Conservation (phyloP, 53 echinoderm and acorn worm genomes). For the Glandiceps talaboti region DNA sequence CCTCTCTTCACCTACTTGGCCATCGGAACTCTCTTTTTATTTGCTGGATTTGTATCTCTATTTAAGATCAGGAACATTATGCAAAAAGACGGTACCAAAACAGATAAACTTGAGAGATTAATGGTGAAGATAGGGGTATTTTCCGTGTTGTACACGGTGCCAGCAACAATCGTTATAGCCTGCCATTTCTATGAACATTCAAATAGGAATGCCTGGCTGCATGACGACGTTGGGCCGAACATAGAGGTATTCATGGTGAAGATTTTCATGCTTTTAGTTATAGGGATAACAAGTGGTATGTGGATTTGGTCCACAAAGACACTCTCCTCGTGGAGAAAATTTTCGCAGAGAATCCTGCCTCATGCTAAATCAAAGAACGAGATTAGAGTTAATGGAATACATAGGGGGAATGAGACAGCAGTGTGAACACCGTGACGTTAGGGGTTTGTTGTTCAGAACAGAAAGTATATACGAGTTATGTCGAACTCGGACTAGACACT, state of each 20-base stretch:
- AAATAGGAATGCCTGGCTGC: slow-evolving; percentile 46
- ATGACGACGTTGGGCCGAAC: slow-evolving; percentile 52
- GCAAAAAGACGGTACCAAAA: slow-evolving; percentile 97
- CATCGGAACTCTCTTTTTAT: slow-evolving; percentile 70
- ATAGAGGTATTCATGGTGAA: slow-evolving; percentile 97
- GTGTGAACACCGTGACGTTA: not conserved
- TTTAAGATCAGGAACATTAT: slow-evolving; percentile 95
- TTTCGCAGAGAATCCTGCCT: slow-evolving; percentile 28
- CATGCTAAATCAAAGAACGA: not conserved
- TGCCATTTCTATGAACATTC: slow-evolving; percentile 88
- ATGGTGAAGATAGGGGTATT: slow-evolving; percentile 99
- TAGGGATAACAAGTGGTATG: slow-evolving; percentile 97
- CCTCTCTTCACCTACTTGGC: slow-evolving; percentile 91
- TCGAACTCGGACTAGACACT: too few relatives aligned
- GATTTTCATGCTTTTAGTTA: slow-evolving; percentile 92
- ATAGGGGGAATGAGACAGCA: not conserved
- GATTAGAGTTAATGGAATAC: not conserved
- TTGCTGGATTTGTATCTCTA: slow-evolving; percentile 88
- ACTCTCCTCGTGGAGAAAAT: slow-evolving; percentile 72
- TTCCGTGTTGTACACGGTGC: slow-evolving; percentile 92
- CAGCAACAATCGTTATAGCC: slow-evolving; percentile 91
- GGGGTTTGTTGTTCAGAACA: too few relatives aligned
- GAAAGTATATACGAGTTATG: too few relatives aligned
- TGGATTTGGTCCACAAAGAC: slow-evolving; percentile 99
- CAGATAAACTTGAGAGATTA: slow-evolving; percentile 87